Evolutionary conservation across 2,797 vertebrate species (phyloP).

Genomic region (Perodicticus potto): DNA sequence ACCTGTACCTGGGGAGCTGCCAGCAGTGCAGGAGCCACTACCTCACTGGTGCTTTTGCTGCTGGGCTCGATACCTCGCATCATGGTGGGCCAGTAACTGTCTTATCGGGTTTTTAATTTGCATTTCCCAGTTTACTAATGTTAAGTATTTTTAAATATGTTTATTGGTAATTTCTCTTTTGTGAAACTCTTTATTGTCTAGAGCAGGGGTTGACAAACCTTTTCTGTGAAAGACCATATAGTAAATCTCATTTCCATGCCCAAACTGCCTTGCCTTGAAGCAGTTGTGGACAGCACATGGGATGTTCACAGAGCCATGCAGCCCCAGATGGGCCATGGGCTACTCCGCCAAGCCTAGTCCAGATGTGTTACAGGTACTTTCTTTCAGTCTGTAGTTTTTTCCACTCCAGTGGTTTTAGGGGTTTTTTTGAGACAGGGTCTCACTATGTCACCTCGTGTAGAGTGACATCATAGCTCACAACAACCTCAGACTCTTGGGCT

Average conservation of each 20-base stretch:
- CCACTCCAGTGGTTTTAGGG: neutral
- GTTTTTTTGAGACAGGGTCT: neutral
- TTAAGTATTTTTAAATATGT: neutral
- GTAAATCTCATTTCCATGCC: neutral
- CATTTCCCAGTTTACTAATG: neutral
- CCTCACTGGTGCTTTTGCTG: neutral
- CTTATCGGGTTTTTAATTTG: neutral
- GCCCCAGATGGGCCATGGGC: neutral
- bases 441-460: too few species aligned
- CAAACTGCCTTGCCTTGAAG: neutral
- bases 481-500: neutral
- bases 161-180: neutral
- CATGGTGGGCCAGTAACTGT: neutral
- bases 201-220: neutral
- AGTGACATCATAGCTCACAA: neutral
- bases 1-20: neutral
- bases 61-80: neutral
- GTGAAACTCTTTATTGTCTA: neutral
- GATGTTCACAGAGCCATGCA: neutral
- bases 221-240: neutral
- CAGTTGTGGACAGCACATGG: neutral
- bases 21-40: neutral
- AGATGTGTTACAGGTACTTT: neutral
- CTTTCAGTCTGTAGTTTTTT: neutral
- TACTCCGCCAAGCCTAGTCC: neutral